phyloP scores from a whole-genome alignment of 2,888 invertebrate genomes.

The Lampropteryx suffumata region DNA sequence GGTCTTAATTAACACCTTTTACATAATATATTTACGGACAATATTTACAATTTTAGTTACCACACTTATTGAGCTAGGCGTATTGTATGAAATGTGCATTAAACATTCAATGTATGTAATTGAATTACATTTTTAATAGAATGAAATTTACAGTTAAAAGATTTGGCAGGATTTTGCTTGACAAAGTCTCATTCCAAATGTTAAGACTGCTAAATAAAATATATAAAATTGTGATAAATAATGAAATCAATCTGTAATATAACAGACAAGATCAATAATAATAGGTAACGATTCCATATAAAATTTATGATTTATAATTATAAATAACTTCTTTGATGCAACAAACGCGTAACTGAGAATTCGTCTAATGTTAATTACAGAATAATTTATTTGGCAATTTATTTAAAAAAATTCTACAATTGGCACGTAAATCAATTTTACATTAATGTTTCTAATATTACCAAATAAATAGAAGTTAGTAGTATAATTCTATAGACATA shows the following conservation, averaged over 20 bases:
- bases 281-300: constrained; percentile 49
- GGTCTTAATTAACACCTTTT: constrained; percentile 72
- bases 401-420: constrained; percentile 57
- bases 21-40: constrained; percentile 81
- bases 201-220: constrained; percentile 12
- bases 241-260: constrained; percentile 63
- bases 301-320: constrained; percentile 37
- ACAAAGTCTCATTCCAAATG: constrained; percentile 71
- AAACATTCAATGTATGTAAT: constrained; percentile 76
- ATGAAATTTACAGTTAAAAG: constrained; percentile 50
- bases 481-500: constrained; percentile 32
- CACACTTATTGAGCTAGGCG: constrained; percentile 81
- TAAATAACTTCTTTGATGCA: constrained; percentile 54
- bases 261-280: constrained; percentile 56
- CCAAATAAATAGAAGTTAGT: constrained; percentile 36
- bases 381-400: constrained; percentile 34
- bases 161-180: constrained; percentile 80
- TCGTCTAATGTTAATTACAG: constrained; percentile 38
- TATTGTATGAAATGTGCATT: constrained; percentile 80
- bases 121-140: constrained; percentile 71
- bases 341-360: constrained; percentile 48
- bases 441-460: constrained; percentile 51
- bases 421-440: constrained; percentile 60
- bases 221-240: constrained; percentile 37
- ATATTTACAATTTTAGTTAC: constrained; percentile 82